Conservation (phyloP, 1,140 invertebrate genomes). For the Trinorchestia longiramus region DNA sequence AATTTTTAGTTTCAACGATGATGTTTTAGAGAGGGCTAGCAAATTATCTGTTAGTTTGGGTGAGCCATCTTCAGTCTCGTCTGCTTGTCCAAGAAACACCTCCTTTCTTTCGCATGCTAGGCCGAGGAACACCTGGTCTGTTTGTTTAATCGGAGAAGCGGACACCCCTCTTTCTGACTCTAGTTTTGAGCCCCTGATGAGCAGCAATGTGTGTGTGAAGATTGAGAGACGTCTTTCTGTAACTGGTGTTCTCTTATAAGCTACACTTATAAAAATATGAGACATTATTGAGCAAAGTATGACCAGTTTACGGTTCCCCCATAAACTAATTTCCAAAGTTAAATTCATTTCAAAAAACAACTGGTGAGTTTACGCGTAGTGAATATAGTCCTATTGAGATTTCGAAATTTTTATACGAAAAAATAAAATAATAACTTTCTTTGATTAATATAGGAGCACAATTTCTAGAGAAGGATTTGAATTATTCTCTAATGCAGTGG, state of each 20-base stretch:
- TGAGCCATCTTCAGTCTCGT: neutral
- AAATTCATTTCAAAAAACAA: neutral
- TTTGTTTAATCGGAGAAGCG: too few species aligned
- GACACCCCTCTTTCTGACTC: too few species aligned
- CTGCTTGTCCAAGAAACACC: neutral
- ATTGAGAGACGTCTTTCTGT: neutral
- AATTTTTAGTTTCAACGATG: neutral
- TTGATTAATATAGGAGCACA: too few species aligned
- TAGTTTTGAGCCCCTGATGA: too few species aligned
- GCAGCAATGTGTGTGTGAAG: neutral
- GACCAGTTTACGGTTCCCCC: neutral
- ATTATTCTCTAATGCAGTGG: too few species aligned
- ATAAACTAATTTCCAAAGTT: neutral
- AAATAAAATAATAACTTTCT: too few species aligned
- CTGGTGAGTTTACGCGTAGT: neutral
- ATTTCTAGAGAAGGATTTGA: too few species aligned
- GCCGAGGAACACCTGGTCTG: too few species aligned
- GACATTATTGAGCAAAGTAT: neutral
- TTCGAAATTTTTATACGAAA: too few species aligned
- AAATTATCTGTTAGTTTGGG: neutral
- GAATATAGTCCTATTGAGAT: too few species aligned
- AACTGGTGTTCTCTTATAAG: neutral
- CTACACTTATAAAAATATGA: neutral
- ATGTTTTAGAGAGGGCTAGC: too few species aligned
- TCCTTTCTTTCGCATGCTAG: too few species aligned